Base-by-base conservation (phyloP, 2,113 vertebrate species). In the Notothenia coriiceps region DNA sequence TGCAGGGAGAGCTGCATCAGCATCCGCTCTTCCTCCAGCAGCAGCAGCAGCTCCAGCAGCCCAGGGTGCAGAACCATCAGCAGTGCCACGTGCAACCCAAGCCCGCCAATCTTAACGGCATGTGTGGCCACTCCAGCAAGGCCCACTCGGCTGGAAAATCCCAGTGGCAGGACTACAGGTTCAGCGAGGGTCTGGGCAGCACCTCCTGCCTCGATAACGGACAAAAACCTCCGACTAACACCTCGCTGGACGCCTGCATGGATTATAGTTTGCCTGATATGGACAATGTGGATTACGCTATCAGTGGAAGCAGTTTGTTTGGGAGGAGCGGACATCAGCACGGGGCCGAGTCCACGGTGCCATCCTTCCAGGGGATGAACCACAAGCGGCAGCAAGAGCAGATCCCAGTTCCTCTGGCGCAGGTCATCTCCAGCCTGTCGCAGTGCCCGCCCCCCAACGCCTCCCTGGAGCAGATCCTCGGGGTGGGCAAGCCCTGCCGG, bases 391-490 rank as follows among this genome's bases (percentile, higher is more conserved):
- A 81, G 50, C 86, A 77, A 44, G 91, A 92, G 76, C 87, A 86
- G 66, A 87, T 90, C 12, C 57, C 86, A 0, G 86, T 74, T 15
- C 89, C 91, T 0, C 43, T 91, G 54, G 77, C 80, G 25, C 92
- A 93, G 86, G 91, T 91, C 22, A 80, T 91, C 64, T 90, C 92
- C 68, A 88, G 83, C 67, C 81, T 92, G 44, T 90, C 92, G 1
- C 93, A 93, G 79, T 85, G 89, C 51, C 84, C 89, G 5, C 70
- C 90, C 8, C 82, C 90, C 75, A 88, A 83, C 46, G 44, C 87
- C 54, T 71, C 91, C 55, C 84, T 94, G 79, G 91, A 93, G 69
- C 92, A 93, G 72, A 93, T 93, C 74, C 78, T 93, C 1, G 87
- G 88, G 1, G 84, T 89, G n/a, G 79, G 64, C 25, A 91, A 90